These are phyloP conservation scores for Brachionus koreanus DNA, from an alignment of 1,140 invertebrate species.

Conservation along the genomic window DNA sequence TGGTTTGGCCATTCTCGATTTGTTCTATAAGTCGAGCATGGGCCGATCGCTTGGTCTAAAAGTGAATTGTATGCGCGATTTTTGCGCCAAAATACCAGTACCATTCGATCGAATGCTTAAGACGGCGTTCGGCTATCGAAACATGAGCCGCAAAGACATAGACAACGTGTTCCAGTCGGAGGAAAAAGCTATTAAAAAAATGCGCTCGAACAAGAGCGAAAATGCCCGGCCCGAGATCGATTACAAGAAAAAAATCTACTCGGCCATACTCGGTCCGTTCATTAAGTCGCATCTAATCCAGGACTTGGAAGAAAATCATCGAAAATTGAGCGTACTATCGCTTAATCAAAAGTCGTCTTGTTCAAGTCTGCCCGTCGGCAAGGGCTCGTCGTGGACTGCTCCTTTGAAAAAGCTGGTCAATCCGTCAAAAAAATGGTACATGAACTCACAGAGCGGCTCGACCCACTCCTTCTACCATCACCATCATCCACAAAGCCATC, in stretches of 20 bases:
- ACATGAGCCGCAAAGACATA: constrained; percentile 44
- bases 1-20: background rate
- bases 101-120: background rate
- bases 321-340: background rate
- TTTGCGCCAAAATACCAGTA: background rate
- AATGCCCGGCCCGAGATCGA: background rate
- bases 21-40: background rate
- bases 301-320: background rate
- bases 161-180: constrained; percentile 12
- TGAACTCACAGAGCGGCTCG: background rate
- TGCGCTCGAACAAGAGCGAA: constrained; percentile 1
- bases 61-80: constrained; percentile 1
- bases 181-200: constrained; percentile 34
- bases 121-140: constrained; percentile 16
- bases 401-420: background rate
- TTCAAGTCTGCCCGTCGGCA: background rate
- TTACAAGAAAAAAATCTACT: constrained; percentile 40
- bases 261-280: background rate
- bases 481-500: constrained; percentile 12
- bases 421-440: constrained; percentile 21
- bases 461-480: constrained; percentile 28
- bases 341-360: background rate
- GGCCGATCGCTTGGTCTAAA: background rate
- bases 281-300: constrained; percentile 14
- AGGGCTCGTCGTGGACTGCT: background rate